phyloP scores from a whole-genome alignment of 2,113 vertebrate species.

The Dunckerocampus dactyliophorus region DNA sequence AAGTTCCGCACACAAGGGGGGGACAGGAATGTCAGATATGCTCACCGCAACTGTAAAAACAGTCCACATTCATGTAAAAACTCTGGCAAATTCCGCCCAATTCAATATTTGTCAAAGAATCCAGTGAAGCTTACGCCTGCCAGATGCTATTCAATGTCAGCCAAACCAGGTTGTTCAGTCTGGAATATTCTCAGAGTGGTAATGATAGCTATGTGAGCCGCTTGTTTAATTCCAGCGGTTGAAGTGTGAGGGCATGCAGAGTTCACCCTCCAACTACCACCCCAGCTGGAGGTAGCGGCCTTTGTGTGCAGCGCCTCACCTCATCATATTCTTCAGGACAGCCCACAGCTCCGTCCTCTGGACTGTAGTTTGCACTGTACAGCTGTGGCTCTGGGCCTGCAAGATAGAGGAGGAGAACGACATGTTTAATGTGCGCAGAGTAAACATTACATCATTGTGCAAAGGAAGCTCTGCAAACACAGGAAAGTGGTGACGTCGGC shows the following conservation, averaged over 20 bases:
- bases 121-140: constrained; percentile 29
- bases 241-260: constrained; percentile 53
- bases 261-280: constrained; percentile 44
- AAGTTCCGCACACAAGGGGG: constrained; percentile 33
- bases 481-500: neutral
- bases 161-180: constrained; percentile 48
- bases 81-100: constrained; percentile 42
- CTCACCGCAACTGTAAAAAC: constrained; percentile 58
- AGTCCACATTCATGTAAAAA: constrained; percentile 34
- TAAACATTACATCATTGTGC: constrained; percentile 31
- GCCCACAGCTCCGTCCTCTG: constrained; percentile 75
- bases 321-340: constrained; percentile 90
- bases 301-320: constrained; percentile 69
- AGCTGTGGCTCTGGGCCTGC: constrained; percentile 81
- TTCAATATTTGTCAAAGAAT: constrained; percentile 58
- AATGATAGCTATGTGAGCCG: constrained; percentile 59
- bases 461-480: constrained; percentile 29
- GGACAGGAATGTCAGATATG: constrained; percentile 62
- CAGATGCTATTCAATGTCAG: constrained; percentile 48
- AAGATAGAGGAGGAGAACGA: constrained; percentile 12
- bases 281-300: constrained; percentile 2
- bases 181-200: constrained; percentile 48
- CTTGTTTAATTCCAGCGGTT: constrained; percentile 42
- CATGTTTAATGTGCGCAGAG: constrained; percentile 31
- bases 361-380: constrained; percentile 75